Evolutionary conservation across 2,888 invertebrate species (phyloP).

Genomic region (Amitus sp.): DNA sequence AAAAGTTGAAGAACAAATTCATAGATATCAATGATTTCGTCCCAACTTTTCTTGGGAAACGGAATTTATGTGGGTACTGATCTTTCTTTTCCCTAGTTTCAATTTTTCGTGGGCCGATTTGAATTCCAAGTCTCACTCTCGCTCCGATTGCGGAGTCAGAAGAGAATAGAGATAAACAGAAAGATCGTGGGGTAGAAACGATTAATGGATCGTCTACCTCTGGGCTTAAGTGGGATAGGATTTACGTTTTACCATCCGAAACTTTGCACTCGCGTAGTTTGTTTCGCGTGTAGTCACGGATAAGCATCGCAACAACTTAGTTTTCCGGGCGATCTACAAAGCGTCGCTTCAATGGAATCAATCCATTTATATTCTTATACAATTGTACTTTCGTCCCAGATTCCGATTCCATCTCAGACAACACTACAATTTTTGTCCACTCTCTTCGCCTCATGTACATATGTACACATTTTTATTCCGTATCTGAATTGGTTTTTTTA

Average conservation of each 20-base stretch:
- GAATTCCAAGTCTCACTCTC: too few relatives aligned
- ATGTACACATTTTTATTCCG: constrained; percentile 9
- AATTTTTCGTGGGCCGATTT: too few relatives aligned
- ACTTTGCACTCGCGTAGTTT: constrained; percentile 14
- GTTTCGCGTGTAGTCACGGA: constrained; percentile 4
- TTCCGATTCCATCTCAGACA: constrained; percentile 6
- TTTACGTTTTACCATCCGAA: constrained; percentile 20
- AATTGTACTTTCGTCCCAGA: neutral
- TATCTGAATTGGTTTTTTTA: too few relatives aligned
- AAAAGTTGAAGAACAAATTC: too few relatives aligned
- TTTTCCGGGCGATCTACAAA: constrained; percentile 4
- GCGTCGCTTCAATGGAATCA: constrained; percentile 22
- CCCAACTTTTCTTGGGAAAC: too few relatives aligned
- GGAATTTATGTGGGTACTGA: too few relatives aligned
- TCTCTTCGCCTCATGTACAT: constrained; percentile 1
- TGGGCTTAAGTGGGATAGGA: constrained; percentile 3
- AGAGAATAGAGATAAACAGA: neutral
- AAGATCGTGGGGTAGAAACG: neutral
- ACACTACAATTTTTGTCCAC: constrained; percentile 13
- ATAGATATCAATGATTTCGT: too few relatives aligned
- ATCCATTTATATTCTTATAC: constrained; percentile 20
- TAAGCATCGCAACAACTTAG: neutral
- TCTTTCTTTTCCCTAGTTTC: too few relatives aligned
- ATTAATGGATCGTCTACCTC: constrained; percentile 6
- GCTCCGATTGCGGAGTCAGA: neutral